Percentiles rank a stretch among this genome's conserved stretches.
phyloP scores from a whole-genome alignment of 2,888 invertebrate genomes.

The Paralinhomoeus sp. region DNA sequence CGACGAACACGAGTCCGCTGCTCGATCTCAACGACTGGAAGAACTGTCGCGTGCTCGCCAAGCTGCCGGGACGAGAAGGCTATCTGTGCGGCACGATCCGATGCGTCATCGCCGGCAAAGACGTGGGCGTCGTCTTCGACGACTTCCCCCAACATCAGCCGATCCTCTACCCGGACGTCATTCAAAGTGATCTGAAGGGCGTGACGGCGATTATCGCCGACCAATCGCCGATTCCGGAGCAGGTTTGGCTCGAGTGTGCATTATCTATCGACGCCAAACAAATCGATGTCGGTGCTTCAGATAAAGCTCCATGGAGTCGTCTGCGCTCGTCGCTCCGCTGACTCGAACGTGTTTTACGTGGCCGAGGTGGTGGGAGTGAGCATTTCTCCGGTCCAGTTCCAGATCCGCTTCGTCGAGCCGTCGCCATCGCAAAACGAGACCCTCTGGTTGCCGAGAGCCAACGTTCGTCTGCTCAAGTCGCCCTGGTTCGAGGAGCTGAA shows the following conservation, averaged over 20 bases:
- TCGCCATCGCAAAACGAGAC: conserved; percentile 1
- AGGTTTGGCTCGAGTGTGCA: conserved; percentile 3
- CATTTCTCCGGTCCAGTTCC: conserved; percentile 4
- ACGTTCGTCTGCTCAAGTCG: conserved; percentile 63
- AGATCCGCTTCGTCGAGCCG: conserved; percentile 1
- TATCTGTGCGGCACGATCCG: conserved; percentile 11
- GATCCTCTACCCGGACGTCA: conserved; percentile 8
- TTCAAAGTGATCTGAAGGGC: conserved; percentile 1
- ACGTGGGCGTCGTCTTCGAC: conserved; percentile 11
- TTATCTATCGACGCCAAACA: neutral
- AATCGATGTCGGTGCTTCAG: neutral
- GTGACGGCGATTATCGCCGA: conserved; percentile 9
- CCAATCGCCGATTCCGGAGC: conserved; percentile 10
- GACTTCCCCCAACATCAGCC: conserved; percentile 7
- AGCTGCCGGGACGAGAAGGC: conserved; percentile 8
- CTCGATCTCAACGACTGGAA: conserved; percentile 9
- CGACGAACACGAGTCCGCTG: neutral
- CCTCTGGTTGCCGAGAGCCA: conserved; percentile 55
- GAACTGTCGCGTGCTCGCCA: conserved; percentile 12
- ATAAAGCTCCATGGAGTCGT: neutral
- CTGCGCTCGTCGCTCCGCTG: neutral
- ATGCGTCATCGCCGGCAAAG: conserved; percentile 6
- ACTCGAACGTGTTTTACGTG: neutral
- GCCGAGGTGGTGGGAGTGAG: conserved; percentile 5
- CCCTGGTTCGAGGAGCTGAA: conserved; percentile 83